A percentile compares a stretch with the other conserved stretches of the same genome.
phyloP scores from a whole-genome alignment of 1,140 invertebrate species.

The Solen grandis region DNA sequence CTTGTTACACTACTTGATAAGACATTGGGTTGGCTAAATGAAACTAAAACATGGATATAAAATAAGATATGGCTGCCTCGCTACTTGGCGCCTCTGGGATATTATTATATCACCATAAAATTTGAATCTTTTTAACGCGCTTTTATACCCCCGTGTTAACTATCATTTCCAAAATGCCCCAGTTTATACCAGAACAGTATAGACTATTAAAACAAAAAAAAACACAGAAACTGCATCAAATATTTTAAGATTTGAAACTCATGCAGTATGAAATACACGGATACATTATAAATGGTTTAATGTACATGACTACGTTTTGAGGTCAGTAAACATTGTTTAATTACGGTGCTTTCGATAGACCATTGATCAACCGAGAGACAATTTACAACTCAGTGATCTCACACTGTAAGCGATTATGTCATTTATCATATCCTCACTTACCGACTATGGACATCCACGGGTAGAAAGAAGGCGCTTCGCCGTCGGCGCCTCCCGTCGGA shows the following conservation, averaged over 20 bases:
- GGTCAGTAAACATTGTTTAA: too few relatives aligned
- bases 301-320: too few relatives aligned
- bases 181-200: too few relatives aligned
- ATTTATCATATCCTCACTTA: slow-evolving; percentile 59
- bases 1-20: background rate
- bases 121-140: background rate
- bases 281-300: too few relatives aligned
- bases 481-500: slow-evolving; percentile 56
- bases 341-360: too few relatives aligned
- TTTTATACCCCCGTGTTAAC: too few relatives aligned
- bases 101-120: background rate
- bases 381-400: background rate
- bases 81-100: background rate
- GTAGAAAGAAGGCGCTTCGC: slow-evolving; percentile 73
- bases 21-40: background rate
- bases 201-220: too few relatives aligned
- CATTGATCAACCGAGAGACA: too few relatives aligned
- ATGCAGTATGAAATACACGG: background rate
- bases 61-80: background rate
- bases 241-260: background rate
- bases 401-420: background rate
- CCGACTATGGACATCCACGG: slow-evolving; percentile 79
- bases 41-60: background rate
- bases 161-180: too few relatives aligned
- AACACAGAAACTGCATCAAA: too few relatives aligned